Evolutionary conservation across 1,140 invertebrate species (phyloP).

Genomic region (Penaeus vannamei): DNA sequence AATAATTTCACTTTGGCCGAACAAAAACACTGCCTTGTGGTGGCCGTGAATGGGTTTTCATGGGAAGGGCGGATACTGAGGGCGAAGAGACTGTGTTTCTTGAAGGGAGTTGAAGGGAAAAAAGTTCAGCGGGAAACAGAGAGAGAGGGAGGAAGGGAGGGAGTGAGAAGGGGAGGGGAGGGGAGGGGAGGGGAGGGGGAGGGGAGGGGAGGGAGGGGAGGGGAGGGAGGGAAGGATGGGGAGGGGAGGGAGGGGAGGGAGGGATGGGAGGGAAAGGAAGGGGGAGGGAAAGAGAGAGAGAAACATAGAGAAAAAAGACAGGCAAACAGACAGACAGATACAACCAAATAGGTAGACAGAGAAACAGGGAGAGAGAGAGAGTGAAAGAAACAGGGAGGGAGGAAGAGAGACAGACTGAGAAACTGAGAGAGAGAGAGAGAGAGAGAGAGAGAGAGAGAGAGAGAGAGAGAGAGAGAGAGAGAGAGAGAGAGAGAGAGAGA

Average conservation of each 20-base stretch:
- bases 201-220: not conserved
- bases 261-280: not conserved
- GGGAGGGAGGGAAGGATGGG: not conserved
- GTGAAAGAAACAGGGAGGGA: too few species aligned
- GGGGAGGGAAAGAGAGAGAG: not conserved
- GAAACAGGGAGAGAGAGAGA: not conserved
- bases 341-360: not conserved
- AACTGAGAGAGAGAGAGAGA: conserved; percentile 1
- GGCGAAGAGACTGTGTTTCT: too few species aligned
- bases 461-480: conserved; percentile 2
- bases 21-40: too few species aligned
- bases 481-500: conserved; percentile 11
- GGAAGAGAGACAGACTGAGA: not conserved
- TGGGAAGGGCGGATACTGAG: too few species aligned
- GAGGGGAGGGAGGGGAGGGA: not conserved
- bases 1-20: too few species aligned
- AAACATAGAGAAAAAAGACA: not conserved
- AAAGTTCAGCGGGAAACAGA: not conserved
- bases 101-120: not conserved
- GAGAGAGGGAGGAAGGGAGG: not conserved
- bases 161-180: not conserved
- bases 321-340: not conserved
- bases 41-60: too few species aligned
- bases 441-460: not conserved
- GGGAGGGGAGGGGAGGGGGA: not conserved